Evolutionary conservation across 1,140 invertebrate species (phyloP), one percentile per base, ranked within the genome.

Genomic region (Leucophenga varia): DNA sequence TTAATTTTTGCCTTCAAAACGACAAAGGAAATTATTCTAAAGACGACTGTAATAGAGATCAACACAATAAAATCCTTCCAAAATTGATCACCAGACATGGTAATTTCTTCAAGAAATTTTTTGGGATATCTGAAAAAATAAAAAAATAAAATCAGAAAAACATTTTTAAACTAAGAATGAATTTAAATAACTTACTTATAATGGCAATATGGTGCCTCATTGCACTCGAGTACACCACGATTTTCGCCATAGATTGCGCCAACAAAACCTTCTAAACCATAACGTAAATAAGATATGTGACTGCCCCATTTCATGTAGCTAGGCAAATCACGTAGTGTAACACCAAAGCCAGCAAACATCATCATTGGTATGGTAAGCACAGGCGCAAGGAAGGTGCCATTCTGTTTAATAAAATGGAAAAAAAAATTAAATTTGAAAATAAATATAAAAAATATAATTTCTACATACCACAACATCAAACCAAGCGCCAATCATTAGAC

Each of bases 291-390:
- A 13, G 90, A 93, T 34, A 93, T 76, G 59, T 94, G 89, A 19
- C 86, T 91, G 1, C 93, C 87, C 90, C 91, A 95, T 59, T 87
- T 83, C 1, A 96, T 75, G 64, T 93, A 93, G 1, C 61, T 54
- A 0, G 93, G 93, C 61, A 91, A 75, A 74, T 91, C 89, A 0
- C 81, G 72, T 5, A 91, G 69, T 0, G 85, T 84, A 1, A 91
- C 88, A 1, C 89, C 88, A 59, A 91, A 91, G 19, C 88, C 89
- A 41, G 88, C 86, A 55, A 91, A 91, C 89, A 91, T 90, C 89
- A 91, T 91, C 81, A 90, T 84, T 6, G 88, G 87, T 13, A 91
- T 87, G 1, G 87, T 84, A 0, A 90, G 61, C 1, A 85, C 85
- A 2, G 89, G 89, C 0, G 88, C 89, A 30, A 89, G 63, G 69